These are phyloP conservation scores for Ormyrus labotus DNA, from an alignment of 2,888 invertebrate genomes.

Conservation along the genomic window DNA sequence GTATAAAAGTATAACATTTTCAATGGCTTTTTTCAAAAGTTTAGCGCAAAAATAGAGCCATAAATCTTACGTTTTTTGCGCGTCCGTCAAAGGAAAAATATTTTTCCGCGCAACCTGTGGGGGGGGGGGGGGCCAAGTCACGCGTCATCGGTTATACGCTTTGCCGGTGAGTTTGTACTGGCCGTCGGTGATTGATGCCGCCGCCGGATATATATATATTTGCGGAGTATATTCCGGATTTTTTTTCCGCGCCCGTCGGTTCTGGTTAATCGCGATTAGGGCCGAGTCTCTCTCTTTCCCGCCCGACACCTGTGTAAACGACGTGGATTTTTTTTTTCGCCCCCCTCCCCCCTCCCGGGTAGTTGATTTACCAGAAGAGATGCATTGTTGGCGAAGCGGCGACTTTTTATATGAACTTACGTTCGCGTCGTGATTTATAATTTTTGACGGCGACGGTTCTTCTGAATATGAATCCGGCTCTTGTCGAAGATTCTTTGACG, in stretches of 20 bases:
- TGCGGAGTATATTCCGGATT: slow-evolving; percentile 4
- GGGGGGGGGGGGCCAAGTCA: not conserved
- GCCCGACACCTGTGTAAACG: slow-evolving; percentile 22
- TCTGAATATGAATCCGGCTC: too few species aligned
- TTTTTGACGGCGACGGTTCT: too few species aligned
- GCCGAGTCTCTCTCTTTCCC: not conserved
- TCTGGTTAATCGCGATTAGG: not conserved
- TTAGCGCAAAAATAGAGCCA: slow-evolving; percentile 19
- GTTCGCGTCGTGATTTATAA: too few species aligned
- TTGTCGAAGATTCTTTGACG: too few species aligned
- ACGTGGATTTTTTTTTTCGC: too few species aligned
- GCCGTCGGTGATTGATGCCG: slow-evolving; percentile 27
- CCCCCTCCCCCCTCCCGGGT: too few species aligned
- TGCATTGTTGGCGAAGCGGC: too few species aligned
- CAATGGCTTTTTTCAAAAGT: not conserved
- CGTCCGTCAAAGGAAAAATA: slow-evolving; percentile 10
- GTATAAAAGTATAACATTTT: not conserved
- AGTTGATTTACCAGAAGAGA: too few species aligned
- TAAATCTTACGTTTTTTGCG: slow-evolving; percentile 28
- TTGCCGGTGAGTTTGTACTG: slow-evolving; percentile 32
- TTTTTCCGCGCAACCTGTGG: not conserved
- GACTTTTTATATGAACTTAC: too few species aligned
- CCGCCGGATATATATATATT: not conserved
- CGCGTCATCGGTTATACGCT: slow-evolving; percentile 41
- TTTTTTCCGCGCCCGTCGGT: not conserved